Evolutionary conservation across 2,113 vertebrate species (phyloP).

Genomic region (Stigmatopora argus): DNA sequence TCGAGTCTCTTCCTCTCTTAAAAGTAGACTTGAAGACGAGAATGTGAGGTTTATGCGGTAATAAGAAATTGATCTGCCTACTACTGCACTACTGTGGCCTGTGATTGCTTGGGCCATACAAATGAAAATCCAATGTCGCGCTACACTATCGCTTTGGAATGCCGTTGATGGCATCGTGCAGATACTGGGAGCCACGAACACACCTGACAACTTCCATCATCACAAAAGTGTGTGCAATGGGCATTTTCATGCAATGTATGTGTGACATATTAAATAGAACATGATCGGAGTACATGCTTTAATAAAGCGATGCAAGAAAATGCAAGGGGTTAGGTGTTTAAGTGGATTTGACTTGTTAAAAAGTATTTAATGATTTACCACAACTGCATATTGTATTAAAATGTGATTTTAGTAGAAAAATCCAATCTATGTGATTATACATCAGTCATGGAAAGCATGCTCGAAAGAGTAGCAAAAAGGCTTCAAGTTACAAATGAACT

Average conservation of each 20-base stretch:
- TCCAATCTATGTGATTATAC: not conserved
- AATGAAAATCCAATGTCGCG: constrained; percentile 66
- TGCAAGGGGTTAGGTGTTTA: not conserved
- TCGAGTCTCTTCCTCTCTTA: constrained; percentile 12
- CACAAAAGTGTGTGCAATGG: constrained; percentile 11
- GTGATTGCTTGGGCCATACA: constrained; percentile 62
- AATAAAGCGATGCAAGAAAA: not conserved
- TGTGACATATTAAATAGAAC: constrained; percentile 6
- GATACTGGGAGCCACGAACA: constrained; percentile 32
- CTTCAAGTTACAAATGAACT: not conserved
- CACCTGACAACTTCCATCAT: constrained; percentile 19
- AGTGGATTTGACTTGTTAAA: not conserved
- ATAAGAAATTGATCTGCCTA: constrained; percentile 68
- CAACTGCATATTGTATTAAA: no score
- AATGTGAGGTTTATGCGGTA: constrained; percentile 58
- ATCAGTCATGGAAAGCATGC: not conserved
- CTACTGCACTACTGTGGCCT: constrained; percentile 49
- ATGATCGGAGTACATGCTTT: constrained; percentile 7
- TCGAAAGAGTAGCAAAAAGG: not conserved
- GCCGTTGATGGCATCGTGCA: constrained; percentile 41
- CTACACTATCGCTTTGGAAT: constrained; percentile 51
- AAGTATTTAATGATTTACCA: not conserved
- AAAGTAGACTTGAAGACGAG: constrained; percentile 39
- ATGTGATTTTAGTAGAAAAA: not conserved
- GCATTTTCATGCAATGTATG: constrained; percentile 2